phyloP scores from a whole-genome alignment of 2,888 invertebrate species.

The Leucozona laternaria region DNA sequence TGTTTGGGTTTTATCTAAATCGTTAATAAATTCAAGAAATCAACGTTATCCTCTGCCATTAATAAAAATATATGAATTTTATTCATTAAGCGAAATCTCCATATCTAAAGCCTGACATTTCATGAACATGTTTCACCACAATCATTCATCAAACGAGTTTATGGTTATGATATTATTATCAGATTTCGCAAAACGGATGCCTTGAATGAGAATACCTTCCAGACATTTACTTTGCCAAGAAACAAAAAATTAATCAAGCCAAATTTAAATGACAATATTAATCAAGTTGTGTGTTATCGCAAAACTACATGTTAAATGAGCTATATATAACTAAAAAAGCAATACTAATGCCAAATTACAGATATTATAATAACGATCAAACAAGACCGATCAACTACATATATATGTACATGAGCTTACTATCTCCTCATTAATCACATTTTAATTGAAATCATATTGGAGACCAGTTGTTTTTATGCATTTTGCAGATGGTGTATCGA shows the following conservation, averaged over 20 bases:
- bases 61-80: background rate
- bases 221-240: background rate
- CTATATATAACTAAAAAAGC: background rate
- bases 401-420: no score
- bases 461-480: slow-evolving; percentile 35
- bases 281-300: background rate
- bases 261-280: slow-evolving; percentile 15
- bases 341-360: background rate
- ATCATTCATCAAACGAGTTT: background rate
- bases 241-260: background rate
- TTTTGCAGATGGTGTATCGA: background rate
- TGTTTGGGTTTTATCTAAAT: background rate
- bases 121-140: background rate
- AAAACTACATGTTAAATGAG: background rate
- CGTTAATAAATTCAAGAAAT: background rate
- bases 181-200: background rate
- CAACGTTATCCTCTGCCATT: background rate
- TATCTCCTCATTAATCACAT: slow-evolving; percentile 53
- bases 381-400: slow-evolving; percentile 30
- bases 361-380: slow-evolving; percentile 7
- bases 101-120: background rate
- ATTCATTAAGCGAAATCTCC: background rate
- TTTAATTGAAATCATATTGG: slow-evolving; percentile 38
- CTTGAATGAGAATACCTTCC: background rate
- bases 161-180: background rate